phyloP scores from a whole-genome alignment of 92 coral and sea anemone species.

The Chrysogorgia sp. region DNA sequence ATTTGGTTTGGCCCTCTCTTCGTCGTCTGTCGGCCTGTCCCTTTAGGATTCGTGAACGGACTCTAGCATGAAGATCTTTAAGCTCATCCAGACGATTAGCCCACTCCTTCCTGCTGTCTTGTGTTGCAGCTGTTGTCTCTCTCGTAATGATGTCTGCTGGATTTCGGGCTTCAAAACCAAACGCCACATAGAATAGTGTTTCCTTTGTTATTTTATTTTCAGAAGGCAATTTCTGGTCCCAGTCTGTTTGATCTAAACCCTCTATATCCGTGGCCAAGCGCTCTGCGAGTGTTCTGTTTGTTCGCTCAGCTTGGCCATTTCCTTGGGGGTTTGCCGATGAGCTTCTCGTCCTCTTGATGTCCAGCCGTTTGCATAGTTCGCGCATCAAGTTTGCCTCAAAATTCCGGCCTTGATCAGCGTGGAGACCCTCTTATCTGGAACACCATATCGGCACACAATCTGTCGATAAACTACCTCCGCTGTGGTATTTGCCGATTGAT shows the following conservation, averaged over 20 bases:
- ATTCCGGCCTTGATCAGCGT: conserved; percentile 37
- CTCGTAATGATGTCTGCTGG: conserved; percentile 3
- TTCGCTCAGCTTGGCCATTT: conserved; percentile 26
- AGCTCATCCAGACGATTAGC: neutral
- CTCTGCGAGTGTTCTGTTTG: conserved; percentile 11
- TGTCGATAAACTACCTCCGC: conserved; percentile 23
- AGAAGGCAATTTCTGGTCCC: conserved; percentile 20
- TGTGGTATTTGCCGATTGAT: conserved; percentile 22
- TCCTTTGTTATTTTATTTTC: conserved; percentile 13
- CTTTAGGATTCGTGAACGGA: conserved; percentile 1
- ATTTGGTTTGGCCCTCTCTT: neutral
- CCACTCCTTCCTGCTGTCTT: neutral
- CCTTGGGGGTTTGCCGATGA: conserved; percentile 28
- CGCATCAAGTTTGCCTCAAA: neutral
- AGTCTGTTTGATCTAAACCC: conserved; percentile 21
- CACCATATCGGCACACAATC: conserved; percentile 16
- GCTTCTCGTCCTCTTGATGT: conserved; percentile 10
- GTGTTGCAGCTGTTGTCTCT: neutral
- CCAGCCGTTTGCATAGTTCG: conserved; percentile 6
- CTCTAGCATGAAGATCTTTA: conserved; percentile 4
- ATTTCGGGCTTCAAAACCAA: conserved; percentile 18
- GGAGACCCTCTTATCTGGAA: conserved; percentile 14
- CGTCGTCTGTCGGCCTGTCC: neutral
- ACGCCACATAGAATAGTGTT: conserved; percentile 14
- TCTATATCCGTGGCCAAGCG: conserved; percentile 30